Evolutionary conservation across 92 coral and sea anemone genomes (phyloP).

Genomic region (Palythoa grandiflora): DNA sequence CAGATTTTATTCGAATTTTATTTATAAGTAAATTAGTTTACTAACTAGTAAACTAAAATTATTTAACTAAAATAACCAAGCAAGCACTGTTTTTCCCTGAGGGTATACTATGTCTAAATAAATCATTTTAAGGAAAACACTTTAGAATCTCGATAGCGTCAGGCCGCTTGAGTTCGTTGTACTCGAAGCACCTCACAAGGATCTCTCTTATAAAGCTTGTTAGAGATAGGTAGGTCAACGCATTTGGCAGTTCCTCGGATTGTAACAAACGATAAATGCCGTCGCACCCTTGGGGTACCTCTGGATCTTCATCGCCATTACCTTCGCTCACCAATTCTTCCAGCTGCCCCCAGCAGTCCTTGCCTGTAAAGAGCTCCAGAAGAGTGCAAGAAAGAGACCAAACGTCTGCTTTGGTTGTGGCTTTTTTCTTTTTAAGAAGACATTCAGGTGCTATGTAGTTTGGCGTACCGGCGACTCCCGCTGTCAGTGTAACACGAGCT

Average conservation of each 20-base stretch:
- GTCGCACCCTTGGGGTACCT: slow-evolving; percentile 5
- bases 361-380: slow-evolving; percentile 33
- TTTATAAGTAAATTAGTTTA: background rate
- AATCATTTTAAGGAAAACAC: slow-evolving; percentile 32
- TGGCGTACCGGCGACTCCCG: background rate
- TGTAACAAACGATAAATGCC: slow-evolving; percentile 13
- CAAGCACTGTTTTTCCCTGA: background rate
- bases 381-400: slow-evolving; percentile 54
- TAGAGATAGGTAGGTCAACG: slow-evolving; percentile 3
- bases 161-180: slow-evolving; percentile 20
- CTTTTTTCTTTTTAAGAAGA: slow-evolving; percentile 19
- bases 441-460: too few species aligned
- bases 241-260: background rate
- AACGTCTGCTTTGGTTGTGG: slow-evolving; percentile 50
- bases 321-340: background rate
- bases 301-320: slow-evolving; percentile 8
- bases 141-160: slow-evolving; percentile 25
- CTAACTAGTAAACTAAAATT: background rate
- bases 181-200: slow-evolving; percentile 7
- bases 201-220: slow-evolving; percentile 9
- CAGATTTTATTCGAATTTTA: too few species aligned
- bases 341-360: slow-evolving; percentile 53
- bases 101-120: background rate
- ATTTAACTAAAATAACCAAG: background rate
- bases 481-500: background rate